Evolutionary conservation across 2,797 vertebrate species (phyloP), one percentile per base, ranked within the genome.

Genomic region (Syngnathus rostellatus): DNA sequence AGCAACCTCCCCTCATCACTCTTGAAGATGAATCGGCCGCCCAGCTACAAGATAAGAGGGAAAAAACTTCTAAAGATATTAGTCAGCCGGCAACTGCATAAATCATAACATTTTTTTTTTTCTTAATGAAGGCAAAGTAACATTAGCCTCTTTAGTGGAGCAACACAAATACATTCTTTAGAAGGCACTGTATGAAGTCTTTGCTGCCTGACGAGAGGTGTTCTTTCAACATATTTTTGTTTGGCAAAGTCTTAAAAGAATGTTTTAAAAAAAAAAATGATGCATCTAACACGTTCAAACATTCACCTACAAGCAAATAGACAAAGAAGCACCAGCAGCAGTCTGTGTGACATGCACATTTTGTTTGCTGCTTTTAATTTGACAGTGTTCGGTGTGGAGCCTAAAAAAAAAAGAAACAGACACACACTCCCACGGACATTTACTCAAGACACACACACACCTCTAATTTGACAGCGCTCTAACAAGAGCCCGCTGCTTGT

Each of bases 1-100:
- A 94, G 92, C 92, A 93, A 92, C 92, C 91, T 92, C 86, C 91
- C 89, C 91, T 94, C 94, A 95, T 96, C 93, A 93, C 91, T 97
- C 94, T 95, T 94, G 82, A 94, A 95, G 95, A 97, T 94, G 91
- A 96, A 97, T 96, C 91, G 92, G 90, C 89, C 39, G 31, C 89
- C 85, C 87, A 75, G 90, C 90, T 88, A 92, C 88, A 81, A 88
- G 83, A 87, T 81, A 85, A 82, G 80, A 63, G 66, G 8, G 23
- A 16, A 85, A 85, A 87, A 92, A 93, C 90, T 93, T 92, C 89
- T 92, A 91, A 93, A 93, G 92, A 92, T 94, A 95, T 95, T 94
- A 94, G 92, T 94, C 88, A 72, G 79, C 88, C 87, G 87, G 91
- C 87, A 88, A 93, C 92, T 93, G 89, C 93, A 95, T 96, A 93